Base-by-base conservation (phyloP, 2,888 invertebrate genomes). In the Biston betularia region DNA sequence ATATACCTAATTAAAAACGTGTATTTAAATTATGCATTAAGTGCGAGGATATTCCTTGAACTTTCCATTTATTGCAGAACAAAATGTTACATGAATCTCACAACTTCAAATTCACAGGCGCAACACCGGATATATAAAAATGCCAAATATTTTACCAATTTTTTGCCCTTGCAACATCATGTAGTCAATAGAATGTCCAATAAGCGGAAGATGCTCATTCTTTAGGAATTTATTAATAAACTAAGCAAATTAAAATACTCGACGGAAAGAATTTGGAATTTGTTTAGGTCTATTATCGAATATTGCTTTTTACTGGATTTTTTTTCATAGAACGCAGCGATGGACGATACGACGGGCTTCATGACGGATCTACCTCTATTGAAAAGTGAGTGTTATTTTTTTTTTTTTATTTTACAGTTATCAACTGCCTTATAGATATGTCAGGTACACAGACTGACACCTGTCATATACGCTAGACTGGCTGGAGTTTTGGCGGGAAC, bases 361-460 rank as follows among this genome's bases (percentile, higher is more conserved):
- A 98, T 98, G 95, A 97, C 97, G 79, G 98, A 98, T 88, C 95
- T 98, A 88, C 98, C 98, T 78, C 94, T 98, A 82, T 95, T 98
- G 82, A 98, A 98, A 96, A 97, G 98, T 98, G 93, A 97, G 97
- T 96, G 73, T 15, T 6, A 24, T 10, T 14, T 57, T 40, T 11
- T 6, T 48, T 38, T 57, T n/a, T n/a, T n/a, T n/a, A n/a, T n/a
- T n/a, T n/a, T n/a, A n/a, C n/a, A n/a, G n/a, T n/a, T 42, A 8
- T n/a, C 8, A 34, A n/a, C 5, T 38, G 15, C 14, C 24, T 24
- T 24, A 3, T 24, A 24, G 1, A 3, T 24, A 3, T 24, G 24
- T 24, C 24, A 24, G 24, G 24, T 24, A 24, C 24, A 24, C 24
- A 24, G 24, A 24, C 24, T 24, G 24, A 24, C 24, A 24, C 3